phyloP scores from a whole-genome alignment of 2,797 vertebrate species.

The Momotus momota region DNA sequence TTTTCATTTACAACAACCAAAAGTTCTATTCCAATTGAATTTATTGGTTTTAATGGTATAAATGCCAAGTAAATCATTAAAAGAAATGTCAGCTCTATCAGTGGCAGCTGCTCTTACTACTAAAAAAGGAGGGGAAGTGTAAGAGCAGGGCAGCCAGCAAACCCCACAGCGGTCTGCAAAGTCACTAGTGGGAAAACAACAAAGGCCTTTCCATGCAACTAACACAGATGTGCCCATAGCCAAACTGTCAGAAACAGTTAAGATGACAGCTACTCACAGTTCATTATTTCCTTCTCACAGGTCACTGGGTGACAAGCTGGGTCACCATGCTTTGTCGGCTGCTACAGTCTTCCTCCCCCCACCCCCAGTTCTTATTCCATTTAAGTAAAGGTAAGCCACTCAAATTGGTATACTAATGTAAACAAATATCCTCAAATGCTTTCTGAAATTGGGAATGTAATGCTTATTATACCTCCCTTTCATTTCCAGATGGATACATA shows the following conservation, averaged over 20 bases:
- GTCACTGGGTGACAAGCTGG: slow-evolving; percentile 98
- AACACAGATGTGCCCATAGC: slow-evolving; percentile 96
- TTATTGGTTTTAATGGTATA: slow-evolving; percentile 55
- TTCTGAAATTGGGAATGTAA: neutral
- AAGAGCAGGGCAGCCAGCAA: slow-evolving; percentile 77
- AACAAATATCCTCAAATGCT: slow-evolving; percentile 64
- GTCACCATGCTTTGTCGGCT: slow-evolving; percentile 90
- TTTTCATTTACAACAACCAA: neutral
- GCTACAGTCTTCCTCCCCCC: slow-evolving; percentile 75
- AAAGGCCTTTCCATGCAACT: slow-evolving; percentile 87
- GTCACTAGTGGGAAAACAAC: slow-evolving; percentile 89
- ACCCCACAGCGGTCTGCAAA: slow-evolving; percentile 80
- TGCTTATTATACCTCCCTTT: slow-evolving; percentile 15
- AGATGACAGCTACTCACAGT: slow-evolving; percentile 97
- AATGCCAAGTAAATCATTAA: slow-evolving; percentile 80
- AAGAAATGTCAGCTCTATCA: slow-evolving; percentile 80
- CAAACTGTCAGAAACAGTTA: slow-evolving; percentile 96
- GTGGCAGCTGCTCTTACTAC: slow-evolving; percentile 82
- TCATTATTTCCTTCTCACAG: slow-evolving; percentile 99
- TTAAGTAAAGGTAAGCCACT: slow-evolving; percentile 79
- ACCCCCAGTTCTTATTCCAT: slow-evolving; percentile 45
- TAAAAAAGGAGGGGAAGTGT: slow-evolving; percentile 68
- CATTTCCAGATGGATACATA: neutral
- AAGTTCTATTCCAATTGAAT: neutral
- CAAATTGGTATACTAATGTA: slow-evolving; percentile 61